phyloP scores from a whole-genome alignment of 2,113 vertebrate genomes.

The Enhydra lutris region DNA sequence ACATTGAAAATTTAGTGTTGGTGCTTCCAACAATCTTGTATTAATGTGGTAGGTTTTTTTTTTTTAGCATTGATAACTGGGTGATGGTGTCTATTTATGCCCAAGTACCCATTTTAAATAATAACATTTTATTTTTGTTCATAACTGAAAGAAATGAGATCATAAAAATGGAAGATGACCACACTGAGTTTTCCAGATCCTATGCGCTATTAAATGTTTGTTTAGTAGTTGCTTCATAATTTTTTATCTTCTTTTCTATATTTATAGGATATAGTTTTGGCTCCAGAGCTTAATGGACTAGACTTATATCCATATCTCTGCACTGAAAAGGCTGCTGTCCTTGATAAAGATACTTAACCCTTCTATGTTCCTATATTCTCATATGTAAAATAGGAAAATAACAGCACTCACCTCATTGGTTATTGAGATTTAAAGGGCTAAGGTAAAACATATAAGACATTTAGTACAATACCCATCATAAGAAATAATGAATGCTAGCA shows the following conservation, averaged over 20 bases:
- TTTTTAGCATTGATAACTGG: neutral
- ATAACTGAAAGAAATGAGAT: neutral
- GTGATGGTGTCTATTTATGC: neutral
- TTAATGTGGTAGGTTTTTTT: neutral
- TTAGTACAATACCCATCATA: neutral
- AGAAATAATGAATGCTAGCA: neutral
- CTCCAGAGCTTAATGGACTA: neutral
- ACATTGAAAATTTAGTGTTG: neutral
- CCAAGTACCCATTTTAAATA: neutral
- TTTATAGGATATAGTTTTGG: neutral
- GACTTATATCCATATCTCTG: neutral
- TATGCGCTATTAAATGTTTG: neutral
- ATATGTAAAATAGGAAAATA: neutral
- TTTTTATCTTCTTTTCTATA: neutral
- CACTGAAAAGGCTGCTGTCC: neutral
- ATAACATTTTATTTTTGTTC: neutral
- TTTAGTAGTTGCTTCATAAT: neutral
- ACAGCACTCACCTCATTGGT: neutral
- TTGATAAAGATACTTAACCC: neutral
- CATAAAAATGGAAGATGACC: neutral
- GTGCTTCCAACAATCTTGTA: neutral
- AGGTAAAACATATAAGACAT: neutral
- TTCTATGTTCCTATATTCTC: neutral
- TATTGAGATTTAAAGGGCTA: neutral
- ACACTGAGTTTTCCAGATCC: neutral